phyloP scores from a whole-genome alignment of 1,140 invertebrate species.

The Euura lappo region DNA sequence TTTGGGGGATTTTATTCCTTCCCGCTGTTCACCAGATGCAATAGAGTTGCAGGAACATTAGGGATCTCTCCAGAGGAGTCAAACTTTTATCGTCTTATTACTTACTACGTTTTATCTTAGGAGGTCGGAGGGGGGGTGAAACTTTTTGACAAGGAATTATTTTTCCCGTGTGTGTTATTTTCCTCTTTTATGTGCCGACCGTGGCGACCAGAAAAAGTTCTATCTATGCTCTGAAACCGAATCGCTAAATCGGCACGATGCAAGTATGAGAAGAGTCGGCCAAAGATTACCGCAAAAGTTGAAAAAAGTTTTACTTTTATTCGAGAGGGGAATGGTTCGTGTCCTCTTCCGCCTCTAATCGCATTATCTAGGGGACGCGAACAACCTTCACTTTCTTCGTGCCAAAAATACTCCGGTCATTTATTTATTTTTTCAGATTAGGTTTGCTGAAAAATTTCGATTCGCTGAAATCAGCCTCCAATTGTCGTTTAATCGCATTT shows the following conservation, averaged over 20 bases:
- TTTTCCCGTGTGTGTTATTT: not conserved
- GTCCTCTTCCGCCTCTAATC: not conserved
- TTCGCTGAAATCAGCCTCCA: no score
- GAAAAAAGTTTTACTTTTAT: not conserved
- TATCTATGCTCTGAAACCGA: not conserved
- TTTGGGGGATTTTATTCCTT: no score
- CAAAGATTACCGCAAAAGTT: not conserved
- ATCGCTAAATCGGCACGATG: not conserved
- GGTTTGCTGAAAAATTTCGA: no score
- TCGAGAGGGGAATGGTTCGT: not conserved
- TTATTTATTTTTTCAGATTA: no score
- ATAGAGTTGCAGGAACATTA: no score
- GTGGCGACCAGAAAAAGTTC: not conserved
- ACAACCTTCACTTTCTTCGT: no score
- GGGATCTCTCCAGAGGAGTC: not conserved
- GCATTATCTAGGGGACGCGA: not conserved
- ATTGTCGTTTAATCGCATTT: no score
- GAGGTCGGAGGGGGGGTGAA: not conserved
- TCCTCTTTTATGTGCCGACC: not conserved
- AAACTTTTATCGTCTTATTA: not conserved
- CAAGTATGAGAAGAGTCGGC: not conserved
- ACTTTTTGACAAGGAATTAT: not conserved
- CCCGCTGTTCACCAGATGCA: no score
- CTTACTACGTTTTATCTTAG: not conserved
- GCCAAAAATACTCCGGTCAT: no score